Conservation (phyloP, 2,888 invertebrate genomes). For the Amphimallon solstitiale region DNA sequence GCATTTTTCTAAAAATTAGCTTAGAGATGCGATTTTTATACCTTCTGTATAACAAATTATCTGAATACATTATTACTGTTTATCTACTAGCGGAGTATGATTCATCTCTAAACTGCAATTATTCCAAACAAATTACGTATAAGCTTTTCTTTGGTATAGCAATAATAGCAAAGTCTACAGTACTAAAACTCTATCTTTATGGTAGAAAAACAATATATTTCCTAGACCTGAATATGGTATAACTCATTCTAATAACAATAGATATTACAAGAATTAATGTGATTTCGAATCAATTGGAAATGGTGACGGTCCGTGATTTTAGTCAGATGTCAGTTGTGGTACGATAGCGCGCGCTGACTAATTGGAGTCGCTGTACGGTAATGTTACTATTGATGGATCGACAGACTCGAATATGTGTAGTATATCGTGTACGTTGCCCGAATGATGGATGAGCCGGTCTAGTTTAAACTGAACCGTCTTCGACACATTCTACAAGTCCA, state of each 20-base stretch:
- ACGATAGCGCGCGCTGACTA: slow-evolving; percentile 52
- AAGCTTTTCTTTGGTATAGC: too few relatives aligned
- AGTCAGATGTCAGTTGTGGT: slow-evolving; percentile 47
- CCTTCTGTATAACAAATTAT: too few relatives aligned
- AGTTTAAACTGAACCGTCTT: slow-evolving; percentile 38
- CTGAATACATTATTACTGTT: too few relatives aligned
- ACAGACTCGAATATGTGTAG: slow-evolving; percentile 47
- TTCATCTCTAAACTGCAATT: too few relatives aligned
- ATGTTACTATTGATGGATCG: slow-evolving; percentile 60
- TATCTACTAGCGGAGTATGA: too few relatives aligned
- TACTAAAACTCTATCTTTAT: too few relatives aligned
- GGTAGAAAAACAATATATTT: too few relatives aligned
- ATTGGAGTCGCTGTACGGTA: slow-evolving; percentile 55
- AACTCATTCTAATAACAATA: not conserved
- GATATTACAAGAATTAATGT: slow-evolving; percentile 27
- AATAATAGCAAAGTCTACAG: too few relatives aligned
- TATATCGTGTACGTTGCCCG: slow-evolving; percentile 44
- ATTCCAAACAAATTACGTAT: too few relatives aligned
- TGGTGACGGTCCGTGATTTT: slow-evolving; percentile 35
- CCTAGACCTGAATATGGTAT: too few relatives aligned
- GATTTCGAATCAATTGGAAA: slow-evolving; percentile 33
- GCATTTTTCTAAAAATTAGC: too few relatives aligned
- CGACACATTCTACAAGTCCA: slow-evolving; percentile 46
- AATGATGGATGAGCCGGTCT: slow-evolving; percentile 49
- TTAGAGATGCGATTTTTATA: too few relatives aligned